Percentiles rank a stretch among this genome's conserved stretches.
These are phyloP conservation scores for Peromyscus attwateri DNA, from an alignment of 2,797 vertebrate species.

Conservation along the genomic window DNA sequence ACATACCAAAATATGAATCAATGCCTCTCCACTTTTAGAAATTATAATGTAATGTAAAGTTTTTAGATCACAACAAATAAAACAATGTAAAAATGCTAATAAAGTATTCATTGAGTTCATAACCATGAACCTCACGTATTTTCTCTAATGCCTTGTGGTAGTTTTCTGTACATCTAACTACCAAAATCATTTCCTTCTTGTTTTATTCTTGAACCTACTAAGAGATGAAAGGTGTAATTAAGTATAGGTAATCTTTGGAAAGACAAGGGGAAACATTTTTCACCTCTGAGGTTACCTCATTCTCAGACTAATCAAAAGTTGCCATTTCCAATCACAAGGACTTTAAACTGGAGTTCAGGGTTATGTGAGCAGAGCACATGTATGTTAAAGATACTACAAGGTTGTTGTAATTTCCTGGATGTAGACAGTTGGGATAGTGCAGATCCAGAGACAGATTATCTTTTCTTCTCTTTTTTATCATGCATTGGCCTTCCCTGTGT, in stretches of 20 bases:
- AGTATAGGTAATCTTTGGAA: not conserved
- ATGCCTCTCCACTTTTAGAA: slow-evolving; percentile 23
- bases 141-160: not conserved
- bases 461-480: not conserved
- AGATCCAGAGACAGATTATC: not conserved
- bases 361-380: too few species aligned
- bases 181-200: not conserved
- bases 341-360: not conserved
- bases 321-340: not conserved
- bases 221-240: slow-evolving; percentile 21
- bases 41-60: not conserved
- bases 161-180: not conserved
- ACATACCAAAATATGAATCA: not conserved
- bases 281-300: not conserved
- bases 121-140: not conserved
- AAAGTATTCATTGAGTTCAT: not conserved
- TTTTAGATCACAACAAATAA: slow-evolving; percentile 30
- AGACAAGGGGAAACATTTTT: not conserved
- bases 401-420: not conserved
- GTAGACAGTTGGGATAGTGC: not conserved
- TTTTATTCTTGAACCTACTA: slow-evolving; percentile 36
- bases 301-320: slow-evolving; percentile 10
- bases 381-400: not conserved
- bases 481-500: not conserved
- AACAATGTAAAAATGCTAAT: not conserved